Base-by-base conservation (phyloP, 2,888 invertebrate species). In the Sclerodermus sp. region DNA sequence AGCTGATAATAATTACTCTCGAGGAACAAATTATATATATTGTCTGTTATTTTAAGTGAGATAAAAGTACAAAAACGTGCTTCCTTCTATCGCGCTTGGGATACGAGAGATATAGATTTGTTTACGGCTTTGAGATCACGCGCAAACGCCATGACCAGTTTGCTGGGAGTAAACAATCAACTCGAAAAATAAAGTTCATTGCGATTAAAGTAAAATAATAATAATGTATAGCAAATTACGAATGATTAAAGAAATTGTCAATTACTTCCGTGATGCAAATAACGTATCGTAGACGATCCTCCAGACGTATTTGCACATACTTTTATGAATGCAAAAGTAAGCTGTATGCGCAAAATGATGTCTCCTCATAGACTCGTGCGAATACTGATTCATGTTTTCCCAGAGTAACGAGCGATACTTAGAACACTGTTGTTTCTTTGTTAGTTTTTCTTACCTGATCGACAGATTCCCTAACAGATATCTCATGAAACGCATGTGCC, bases 401-500 rank as follows among this genome's bases (percentile, higher is more conserved):
- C n/a, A n/a, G n/a, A n/a, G n/a, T n/a, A n/a, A n/a, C n/a, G n/a
- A n/a, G n/a, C n/a, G n/a, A n/a, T n/a, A n/a, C n/a, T n/a, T n/a
- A n/a, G n/a, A n/a, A n/a, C n/a, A n/a, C n/a, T n/a, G n/a, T n/a
- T n/a, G n/a, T n/a, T n/a, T n/a, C n/a, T n/a, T n/a, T 42, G 29
- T 48, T 29, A 40, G 32, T 42, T 37, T 34, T 42, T 57, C 68
- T 68, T 71, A 86, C 91, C 83, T 90, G 89, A 53, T 92, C 91
- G 45, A 89, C 86, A 71, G 88, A 90, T 76, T 93, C 92, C 49
- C 91, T 80, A 3, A 90, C 91, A 0, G 91, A 92, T 53, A 93
- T 90, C 79, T 92, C 92, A 73, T 91, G 90, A 68, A 92, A 93
- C 64, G 88, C 88, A 14, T 88, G 87, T 69, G 91, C 91, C 51